A percentile compares a stretch with the other conserved stretches of the same genome.
These are phyloP conservation scores for Sicus ferrugineus DNA, from an alignment of 2,888 invertebrate genomes.

Conservation along the genomic window DNA sequence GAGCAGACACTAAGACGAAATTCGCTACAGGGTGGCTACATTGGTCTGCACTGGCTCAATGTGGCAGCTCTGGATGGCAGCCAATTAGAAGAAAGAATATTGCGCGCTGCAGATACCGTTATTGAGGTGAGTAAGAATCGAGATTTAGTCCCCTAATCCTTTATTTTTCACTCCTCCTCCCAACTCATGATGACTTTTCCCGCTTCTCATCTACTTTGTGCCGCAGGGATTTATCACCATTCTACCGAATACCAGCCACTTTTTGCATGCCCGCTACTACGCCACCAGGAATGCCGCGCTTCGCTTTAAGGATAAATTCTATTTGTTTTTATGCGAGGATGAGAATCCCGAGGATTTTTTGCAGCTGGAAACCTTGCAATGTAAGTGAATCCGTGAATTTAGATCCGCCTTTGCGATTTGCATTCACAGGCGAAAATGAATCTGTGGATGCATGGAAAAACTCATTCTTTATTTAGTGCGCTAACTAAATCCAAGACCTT, in stretches of 20 bases:
- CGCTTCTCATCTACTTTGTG: conserved; percentile 27
- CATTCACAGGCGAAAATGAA: background rate
- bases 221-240: conserved; percentile 60
- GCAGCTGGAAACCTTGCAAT: conserved; percentile 53
- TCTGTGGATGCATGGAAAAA: background rate
- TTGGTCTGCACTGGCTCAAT: conserved; percentile 58
- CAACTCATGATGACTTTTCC: conserved; percentile 4
- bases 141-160: conserved; percentile 10
- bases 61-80: conserved; percentile 44
- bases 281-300: conserved; percentile 58
- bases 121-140: conserved; percentile 49
- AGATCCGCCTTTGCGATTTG: background rate
- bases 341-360: conserved; percentile 54
- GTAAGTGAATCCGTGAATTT: conserved; percentile 50
- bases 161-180: conserved; percentile 1
- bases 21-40: conserved; percentile 38
- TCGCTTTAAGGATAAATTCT: conserved; percentile 59
- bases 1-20: conserved; percentile 47
- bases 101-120: conserved; percentile 52
- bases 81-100: conserved; percentile 47
- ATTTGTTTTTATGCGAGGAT: conserved; percentile 57
- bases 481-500: conserved; percentile 22
- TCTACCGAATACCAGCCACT: conserved; percentile 50
- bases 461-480: background rate
- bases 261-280: conserved; percentile 58